Evolutionary conservation across 2,797 vertebrate genomes (phyloP).

Genomic region (Scyliorhinus canicula): DNA sequence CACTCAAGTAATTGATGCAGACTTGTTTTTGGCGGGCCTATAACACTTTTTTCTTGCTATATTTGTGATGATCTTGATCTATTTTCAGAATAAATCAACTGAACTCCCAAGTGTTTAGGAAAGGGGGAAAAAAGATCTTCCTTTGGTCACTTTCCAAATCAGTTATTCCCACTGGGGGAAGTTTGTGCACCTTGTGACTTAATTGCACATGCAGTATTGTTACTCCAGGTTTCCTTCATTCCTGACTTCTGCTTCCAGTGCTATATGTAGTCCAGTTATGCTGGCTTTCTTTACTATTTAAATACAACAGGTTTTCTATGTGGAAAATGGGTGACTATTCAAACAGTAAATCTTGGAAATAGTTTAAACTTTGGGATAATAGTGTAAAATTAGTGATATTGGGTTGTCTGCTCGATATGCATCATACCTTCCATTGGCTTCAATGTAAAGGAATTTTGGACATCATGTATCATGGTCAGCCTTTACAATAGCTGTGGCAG

Average conservation of each 20-base stretch:
- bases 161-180: neutral
- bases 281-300: slow-evolving; percentile 3
- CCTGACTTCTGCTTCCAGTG: slow-evolving; percentile 25
- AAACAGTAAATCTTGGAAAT: neutral
- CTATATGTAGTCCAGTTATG: neutral
- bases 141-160: neutral
- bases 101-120: neutral
- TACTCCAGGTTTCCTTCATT: slow-evolving; percentile 19
- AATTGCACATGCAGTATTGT: slow-evolving; percentile 15
- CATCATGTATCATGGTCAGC: neutral
- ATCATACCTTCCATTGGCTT: neutral
- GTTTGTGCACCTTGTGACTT: neutral
- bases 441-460: neutral
- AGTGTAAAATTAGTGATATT: neutral
- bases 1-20: neutral
- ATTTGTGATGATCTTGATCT: neutral
- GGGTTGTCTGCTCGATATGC: neutral
- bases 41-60: neutral
- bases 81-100: neutral
- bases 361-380: neutral
- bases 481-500: neutral
- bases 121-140: slow-evolving; percentile 14
- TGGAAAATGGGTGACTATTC: neutral
- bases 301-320: neutral
- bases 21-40: neutral